Conservation (phyloP, 2,888 invertebrate genomes). For the Drosophila bunnanda region DNA sequence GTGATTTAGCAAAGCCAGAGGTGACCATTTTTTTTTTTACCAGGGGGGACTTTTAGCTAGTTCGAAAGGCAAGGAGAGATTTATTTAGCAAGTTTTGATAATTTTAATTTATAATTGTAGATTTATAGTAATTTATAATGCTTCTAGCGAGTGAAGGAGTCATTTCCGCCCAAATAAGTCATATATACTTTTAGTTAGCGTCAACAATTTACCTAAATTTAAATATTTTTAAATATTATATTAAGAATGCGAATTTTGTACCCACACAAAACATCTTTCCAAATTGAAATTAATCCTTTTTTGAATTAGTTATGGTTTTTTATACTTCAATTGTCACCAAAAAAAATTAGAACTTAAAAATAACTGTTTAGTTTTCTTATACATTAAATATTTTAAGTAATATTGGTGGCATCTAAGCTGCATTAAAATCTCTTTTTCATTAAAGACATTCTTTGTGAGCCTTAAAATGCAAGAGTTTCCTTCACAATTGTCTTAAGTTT, state of each 20-base stretch:
- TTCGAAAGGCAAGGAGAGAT: background rate
- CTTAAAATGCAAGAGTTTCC: background rate
- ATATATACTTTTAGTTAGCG: too few relatives aligned
- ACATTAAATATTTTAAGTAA: background rate
- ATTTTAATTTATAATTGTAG: too few relatives aligned
- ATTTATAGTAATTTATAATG: too few relatives aligned
- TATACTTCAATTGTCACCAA: too few relatives aligned
- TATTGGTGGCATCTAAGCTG: background rate
- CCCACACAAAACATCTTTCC: background rate
- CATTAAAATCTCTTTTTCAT: background rate
- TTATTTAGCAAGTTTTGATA: background rate
- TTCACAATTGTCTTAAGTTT: background rate
- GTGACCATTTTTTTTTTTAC: slow-evolving; percentile 3
- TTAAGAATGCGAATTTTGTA: background rate
- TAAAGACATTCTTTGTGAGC: background rate
- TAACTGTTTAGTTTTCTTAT: background rate
- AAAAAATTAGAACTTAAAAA: background rate
- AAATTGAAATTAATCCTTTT: background rate
- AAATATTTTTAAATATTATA: background rate
- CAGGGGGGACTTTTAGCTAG: background rate
- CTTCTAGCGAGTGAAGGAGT: background rate
- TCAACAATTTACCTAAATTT: too few relatives aligned
- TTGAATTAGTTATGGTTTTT: too few relatives aligned
- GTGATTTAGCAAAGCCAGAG: slow-evolving; percentile 17
- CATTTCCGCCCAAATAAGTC: too few relatives aligned